A percentile compares a stretch with the other conserved stretches of the same genome.
Conservation (phyloP, 2,113 vertebrate genomes). For the Alethe castanea region DNA sequence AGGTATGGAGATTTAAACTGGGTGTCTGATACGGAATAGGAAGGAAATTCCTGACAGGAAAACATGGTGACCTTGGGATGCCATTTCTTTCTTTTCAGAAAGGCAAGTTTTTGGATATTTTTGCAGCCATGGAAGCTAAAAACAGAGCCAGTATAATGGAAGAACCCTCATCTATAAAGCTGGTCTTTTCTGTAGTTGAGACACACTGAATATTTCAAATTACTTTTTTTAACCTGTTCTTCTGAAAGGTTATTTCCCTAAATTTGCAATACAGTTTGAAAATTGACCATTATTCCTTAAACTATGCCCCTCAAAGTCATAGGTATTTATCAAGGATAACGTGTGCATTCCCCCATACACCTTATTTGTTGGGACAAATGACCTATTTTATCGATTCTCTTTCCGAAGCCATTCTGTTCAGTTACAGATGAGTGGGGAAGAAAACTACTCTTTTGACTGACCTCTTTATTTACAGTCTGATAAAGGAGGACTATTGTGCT, state of each 20-base stretch:
- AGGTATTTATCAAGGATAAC: constrained; percentile 3
- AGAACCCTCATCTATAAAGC: neutral
- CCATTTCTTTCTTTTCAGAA: neutral
- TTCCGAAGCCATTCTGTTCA: constrained; percentile 21
- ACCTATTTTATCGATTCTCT: constrained; percentile 29
- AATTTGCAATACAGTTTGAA: neutral
- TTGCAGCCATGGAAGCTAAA: neutral
- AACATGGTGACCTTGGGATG: neutral
- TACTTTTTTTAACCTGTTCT: neutral
- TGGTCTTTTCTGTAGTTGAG: neutral
- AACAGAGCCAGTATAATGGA: neutral
- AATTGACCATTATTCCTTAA: neutral
- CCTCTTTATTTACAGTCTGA: constrained; percentile 42
- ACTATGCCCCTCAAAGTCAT: neutral
- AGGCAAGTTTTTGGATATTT: neutral
- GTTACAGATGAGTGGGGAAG: constrained; percentile 34
- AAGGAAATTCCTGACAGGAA: neutral
- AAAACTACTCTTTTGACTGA: constrained; percentile 19
- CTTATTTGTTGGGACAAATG: constrained; percentile 46
- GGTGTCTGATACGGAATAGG: neutral
- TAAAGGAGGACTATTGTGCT: neutral
- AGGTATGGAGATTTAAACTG: neutral
- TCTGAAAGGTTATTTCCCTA: neutral
- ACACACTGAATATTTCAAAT: neutral
- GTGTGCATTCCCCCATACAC: neutral